Percentiles rank a stretch among this genome's conserved stretches.
Evolutionary conservation across 2,888 invertebrate species (phyloP).

Genomic region (Drosophila pseudotakahashii): DNA sequence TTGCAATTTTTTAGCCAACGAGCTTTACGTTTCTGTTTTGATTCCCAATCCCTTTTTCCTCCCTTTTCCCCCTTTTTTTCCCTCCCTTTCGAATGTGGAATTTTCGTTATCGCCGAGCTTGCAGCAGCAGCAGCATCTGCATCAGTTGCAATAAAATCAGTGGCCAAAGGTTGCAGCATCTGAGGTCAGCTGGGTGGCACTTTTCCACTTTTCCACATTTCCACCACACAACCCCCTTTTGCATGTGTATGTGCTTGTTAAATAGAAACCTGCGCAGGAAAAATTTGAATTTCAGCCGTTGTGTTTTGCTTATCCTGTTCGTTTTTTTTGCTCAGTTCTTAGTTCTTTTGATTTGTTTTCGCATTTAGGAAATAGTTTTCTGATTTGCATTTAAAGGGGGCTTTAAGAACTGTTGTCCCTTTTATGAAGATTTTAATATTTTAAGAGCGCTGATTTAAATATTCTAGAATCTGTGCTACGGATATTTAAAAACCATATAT

Average conservation of each 20-base stretch:
- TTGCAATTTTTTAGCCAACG: constrained; percentile 77
- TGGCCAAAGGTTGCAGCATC: constrained; percentile 78
- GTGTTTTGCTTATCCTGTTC: constrained; percentile 56
- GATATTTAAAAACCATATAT: no score
- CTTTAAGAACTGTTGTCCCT: constrained; percentile 8
- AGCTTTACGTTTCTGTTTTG: constrained; percentile 65
- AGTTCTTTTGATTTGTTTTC: constrained; percentile 21
- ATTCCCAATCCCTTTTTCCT: constrained; percentile 1
- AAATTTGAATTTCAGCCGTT: constrained; percentile 64
- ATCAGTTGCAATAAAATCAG: constrained; percentile 75
- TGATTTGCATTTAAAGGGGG: constrained; percentile 75
- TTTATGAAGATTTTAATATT: neutral
- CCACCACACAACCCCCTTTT: neutral
- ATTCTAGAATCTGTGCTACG: no score
- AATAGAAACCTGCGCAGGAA: constrained; percentile 68
- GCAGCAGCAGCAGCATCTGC: constrained; percentile 69
- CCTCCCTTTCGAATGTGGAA: constrained; percentile 58
- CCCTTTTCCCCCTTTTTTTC: no score
- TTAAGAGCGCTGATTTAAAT: neutral
- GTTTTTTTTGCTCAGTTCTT: constrained; percentile 1
- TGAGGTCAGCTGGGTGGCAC: constrained; percentile 72
- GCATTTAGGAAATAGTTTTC: constrained; percentile 60
- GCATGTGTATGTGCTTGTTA: constrained; percentile 58
- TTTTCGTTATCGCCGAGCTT: constrained; percentile 74
- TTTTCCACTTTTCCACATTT: neutral